Base-by-base conservation (phyloP, 1,140 invertebrate genomes). In the Scaptomyza pallida region DNA sequence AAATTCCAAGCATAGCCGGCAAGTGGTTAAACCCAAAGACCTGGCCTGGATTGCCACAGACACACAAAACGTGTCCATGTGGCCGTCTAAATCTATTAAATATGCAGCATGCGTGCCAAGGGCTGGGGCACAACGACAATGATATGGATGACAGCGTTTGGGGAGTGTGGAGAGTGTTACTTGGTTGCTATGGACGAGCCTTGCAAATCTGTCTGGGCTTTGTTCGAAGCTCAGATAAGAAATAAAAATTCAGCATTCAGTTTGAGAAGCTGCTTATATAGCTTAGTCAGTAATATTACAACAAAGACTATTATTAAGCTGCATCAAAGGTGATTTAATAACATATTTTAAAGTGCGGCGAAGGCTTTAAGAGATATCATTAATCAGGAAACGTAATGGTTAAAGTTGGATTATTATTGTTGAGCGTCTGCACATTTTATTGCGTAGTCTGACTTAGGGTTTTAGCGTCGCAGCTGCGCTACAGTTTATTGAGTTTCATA, bases 91-190 rank as follows among this genome's bases (percentile, higher is more conserved):
- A 69, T 83, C 65, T 43, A 86, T 86, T 86, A 88, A 88, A 81
- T 86, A 86, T 86, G 77, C 81, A 86, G 54, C 69, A 68, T 71
- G 81, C 81, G 81, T 86, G 57, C 77, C 68, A 75, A 17, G 41
- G 61, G 21, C 54, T 51, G 47, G 19, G 44, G 16, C 43, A 55
- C 47, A 48, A 56, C 30, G 48, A 67, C 41, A 72, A 41, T 17
- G 67, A 70, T 51, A 64, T 64, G 45, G 30, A 43, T 44, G 12
- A 33, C 8, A 3, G 5, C 8, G 9, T n/a, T n/a, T 6, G 8
- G 0, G 19, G 17, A 21, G 47, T 15, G 26, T 21, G n/a, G 12
- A 54, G 13, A 43, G 37, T 35, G 19, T 6, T 9, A 9, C 26
- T 30, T 4, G 13, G 16, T 3, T 37, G 3, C 55, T 44, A 30